Evolutionary conservation across 2,888 invertebrate genomes (phyloP).

Genomic region (Melanostoma mellinum): DNA sequence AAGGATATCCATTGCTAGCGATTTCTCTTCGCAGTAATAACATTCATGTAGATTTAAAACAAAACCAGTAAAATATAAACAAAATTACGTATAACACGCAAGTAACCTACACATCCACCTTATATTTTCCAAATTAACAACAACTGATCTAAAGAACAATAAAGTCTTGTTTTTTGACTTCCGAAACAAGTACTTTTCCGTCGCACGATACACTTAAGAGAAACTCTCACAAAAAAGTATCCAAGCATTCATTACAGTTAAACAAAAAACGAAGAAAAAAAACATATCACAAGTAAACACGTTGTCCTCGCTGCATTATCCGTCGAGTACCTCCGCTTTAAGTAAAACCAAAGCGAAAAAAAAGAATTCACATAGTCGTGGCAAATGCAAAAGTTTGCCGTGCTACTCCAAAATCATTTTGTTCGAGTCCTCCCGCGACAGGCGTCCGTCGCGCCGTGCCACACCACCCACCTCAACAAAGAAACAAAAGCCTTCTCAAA

Average conservation of each 20-base stretch:
- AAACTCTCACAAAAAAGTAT: constrained; percentile 32
- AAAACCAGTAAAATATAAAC: not conserved
- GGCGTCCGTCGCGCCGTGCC: not conserved
- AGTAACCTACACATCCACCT: not conserved
- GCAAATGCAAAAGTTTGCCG: constrained; percentile 57
- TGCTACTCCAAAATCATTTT: constrained; percentile 46
- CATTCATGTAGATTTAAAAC: too few species aligned
- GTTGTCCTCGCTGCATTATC: constrained; percentile 34
- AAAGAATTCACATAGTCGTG: constrained; percentile 45
- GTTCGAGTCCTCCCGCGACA: constrained; percentile 17
- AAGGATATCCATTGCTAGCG: too few species aligned
- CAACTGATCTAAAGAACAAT: constrained; percentile 21
- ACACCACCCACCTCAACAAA: not conserved
- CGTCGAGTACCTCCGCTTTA: constrained; percentile 9
- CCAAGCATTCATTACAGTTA: constrained; percentile 57
- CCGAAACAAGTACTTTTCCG: constrained; percentile 16
- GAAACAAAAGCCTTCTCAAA: constrained; percentile 33
- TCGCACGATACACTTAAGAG: not conserved
- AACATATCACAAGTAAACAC: constrained; percentile 26
- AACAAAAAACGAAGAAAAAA: constrained; percentile 36
- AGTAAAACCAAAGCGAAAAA: constrained; percentile 29
- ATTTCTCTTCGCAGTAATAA: too few species aligned
- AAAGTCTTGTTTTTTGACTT: constrained; percentile 17
- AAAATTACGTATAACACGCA: not conserved
- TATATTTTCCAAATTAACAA: constrained; percentile 22